Evolutionary conservation across 2,797 vertebrate genomes (phyloP).

Genomic region (Limosa lapponica): DNA sequence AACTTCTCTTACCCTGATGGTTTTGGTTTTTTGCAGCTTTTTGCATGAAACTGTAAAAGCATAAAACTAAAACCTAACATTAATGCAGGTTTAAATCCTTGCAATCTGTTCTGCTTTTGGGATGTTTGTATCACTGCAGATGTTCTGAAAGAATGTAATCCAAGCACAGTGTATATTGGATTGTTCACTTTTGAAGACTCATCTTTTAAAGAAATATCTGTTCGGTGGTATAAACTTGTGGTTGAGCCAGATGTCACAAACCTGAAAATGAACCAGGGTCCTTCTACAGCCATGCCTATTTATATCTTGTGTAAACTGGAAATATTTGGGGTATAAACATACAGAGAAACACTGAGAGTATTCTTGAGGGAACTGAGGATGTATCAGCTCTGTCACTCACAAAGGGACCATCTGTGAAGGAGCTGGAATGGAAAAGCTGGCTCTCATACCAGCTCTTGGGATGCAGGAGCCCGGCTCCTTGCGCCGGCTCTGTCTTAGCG

Average conservation of each 20-base stretch:
- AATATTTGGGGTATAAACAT: neutral
- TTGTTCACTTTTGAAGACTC: neutral
- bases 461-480: accelerated
- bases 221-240: neutral
- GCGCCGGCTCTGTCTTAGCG: accelerated
- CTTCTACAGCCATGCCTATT: neutral
- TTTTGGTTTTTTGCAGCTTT: neutral
- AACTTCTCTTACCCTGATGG: neutral
- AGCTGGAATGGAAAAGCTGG: accelerated
- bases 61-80: neutral
- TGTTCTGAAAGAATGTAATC: neutral
- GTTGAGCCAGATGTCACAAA: neutral
- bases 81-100: conserved; percentile 6
- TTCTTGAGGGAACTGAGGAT: neutral
- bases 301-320: neutral
- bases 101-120: neutral
- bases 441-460: accelerated
- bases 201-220: conserved; percentile 14
- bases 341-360: neutral
- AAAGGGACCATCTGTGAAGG: neutral
- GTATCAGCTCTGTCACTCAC: neutral
- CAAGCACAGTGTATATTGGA: neutral
- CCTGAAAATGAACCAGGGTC: neutral
- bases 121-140: neutral
- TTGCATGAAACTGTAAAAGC: neutral